Evolutionary conservation across 2,888 invertebrate species (phyloP), one percentile per base, ranked within the genome.

Genomic region (Watsonalla binaria): DNA sequence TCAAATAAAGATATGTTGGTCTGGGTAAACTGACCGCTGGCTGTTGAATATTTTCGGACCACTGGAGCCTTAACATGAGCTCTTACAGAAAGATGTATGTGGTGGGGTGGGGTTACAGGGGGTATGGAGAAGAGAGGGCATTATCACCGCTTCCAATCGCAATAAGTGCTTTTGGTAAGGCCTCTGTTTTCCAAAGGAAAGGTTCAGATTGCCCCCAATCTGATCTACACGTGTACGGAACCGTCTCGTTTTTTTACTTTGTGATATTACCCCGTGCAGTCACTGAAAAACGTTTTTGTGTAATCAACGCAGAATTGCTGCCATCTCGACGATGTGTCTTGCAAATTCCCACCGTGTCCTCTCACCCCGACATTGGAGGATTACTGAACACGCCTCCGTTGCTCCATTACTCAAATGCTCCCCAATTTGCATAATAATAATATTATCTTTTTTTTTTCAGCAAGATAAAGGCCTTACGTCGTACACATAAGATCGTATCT

Each of bases 271-370:
- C 47, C 13, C 34, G 35, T 49, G 49, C 39, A 49, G 37, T 49
- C 49, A 49, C 9, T 37, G 37, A 11, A 37, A 49, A 49, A 37
- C 48, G 48, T 39, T 57, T 56, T 51, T 48, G 46, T 51, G 52
- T 51, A 59, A 58, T 58, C 55, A 56, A 53, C 56, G 45, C 47
- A 53, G 56, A 56, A 60, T 58, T 56, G 56, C 53, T 47, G 51
- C 51, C 24, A 13, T 39, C 15, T 37, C 8, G 39, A 15, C 37
- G 15, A 53, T 53, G 53, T 53, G 49, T 54, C 47, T 11, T 45
- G 15, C 53, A 54, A 47, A 33, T 53, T 53, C 52, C 15, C 42
- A 45, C 33, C 46, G 34, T 14, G 45, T 54, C 53, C 49, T 56
- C 52, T 48, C 35, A 37, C 13, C 45, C 9, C 53, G 37, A 46